Evolutionary conservation across 2,797 vertebrate species (phyloP), one percentile per base, ranked within the genome.

Genomic region (Aotus griseimembra): DNA sequence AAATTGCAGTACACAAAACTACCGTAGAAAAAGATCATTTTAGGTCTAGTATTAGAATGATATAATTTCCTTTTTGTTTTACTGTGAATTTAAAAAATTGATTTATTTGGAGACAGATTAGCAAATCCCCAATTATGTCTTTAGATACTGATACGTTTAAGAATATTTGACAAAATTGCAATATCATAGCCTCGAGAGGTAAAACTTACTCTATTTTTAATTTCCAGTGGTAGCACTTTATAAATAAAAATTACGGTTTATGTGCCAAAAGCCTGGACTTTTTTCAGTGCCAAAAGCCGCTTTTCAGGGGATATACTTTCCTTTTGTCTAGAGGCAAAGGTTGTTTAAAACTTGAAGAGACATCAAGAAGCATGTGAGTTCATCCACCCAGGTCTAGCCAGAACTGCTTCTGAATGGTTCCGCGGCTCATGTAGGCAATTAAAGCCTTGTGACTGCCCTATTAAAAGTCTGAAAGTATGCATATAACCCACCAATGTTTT

Each of bases 51-150:
- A 55, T 88, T 73, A 90, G 64, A 92, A 88, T 96, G 28, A 81
- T 48, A 36, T 36, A 86, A 22, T 77, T 67, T 88, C 9, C 28
- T 83, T 88, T 83, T 28, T 84, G 39, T 92, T 94, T 79, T 67
- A 75, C 10, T 81, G 94, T 85, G 28, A 89, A 64, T 64, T 84
- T 97, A 72, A 9, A 72, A 79, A 92, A 80, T 70, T 80, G 36
- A 11, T 83, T 70, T 67, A 50, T 93, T 84, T 94, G 28, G 50
- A 85, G 92, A 64, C 4, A 72, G 7, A 39, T 28, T 81, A 67
- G 10, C 87, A 79, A 84, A 46, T 17, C 55, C 80, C 7, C 61
- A 44, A 80, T 85, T 83, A 11, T 86, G 86, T 94, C 28, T 96
- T 91, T 20, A 36, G 50, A 41, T 30, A 88, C 19, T 13, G 8